Evolutionary conservation across 1,140 invertebrate genomes (phyloP).

Genomic region (Drosophila kohkoa): DNA sequence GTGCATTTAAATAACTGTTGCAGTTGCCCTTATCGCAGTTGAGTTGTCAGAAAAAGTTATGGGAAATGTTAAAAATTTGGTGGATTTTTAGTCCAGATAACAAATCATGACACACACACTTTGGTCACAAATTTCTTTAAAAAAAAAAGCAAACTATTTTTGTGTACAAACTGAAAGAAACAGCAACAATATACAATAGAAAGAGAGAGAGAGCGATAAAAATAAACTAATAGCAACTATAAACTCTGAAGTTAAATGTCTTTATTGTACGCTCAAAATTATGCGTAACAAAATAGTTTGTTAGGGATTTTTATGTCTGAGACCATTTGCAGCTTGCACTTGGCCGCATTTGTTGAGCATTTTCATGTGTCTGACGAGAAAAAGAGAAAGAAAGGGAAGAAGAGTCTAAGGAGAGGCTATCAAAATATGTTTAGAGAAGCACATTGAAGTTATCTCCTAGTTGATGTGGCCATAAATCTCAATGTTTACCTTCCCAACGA

Average conservation of each 20-base stretch:
- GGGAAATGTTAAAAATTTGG: conserved; percentile 55
- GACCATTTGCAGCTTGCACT: conserved; percentile 60
- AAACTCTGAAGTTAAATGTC: conserved; percentile 34
- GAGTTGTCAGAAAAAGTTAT: conserved; percentile 28
- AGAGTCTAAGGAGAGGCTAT: background rate
- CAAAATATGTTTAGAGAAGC: conserved; percentile 24
- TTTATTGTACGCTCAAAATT: conserved; percentile 40
- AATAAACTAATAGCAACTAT: conserved; percentile 24
- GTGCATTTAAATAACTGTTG: conserved; percentile 20
- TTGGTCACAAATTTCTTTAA: conserved; percentile 15
- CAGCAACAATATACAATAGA: background rate
- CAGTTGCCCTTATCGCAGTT: conserved; percentile 38
- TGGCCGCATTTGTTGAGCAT: conserved; percentile 43
- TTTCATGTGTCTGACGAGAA: conserved; percentile 36
- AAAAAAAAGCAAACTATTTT: conserved; percentile 23
- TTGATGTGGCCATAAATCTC: conserved; percentile 39
- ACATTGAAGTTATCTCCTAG: conserved; percentile 1
- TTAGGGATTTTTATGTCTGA: conserved; percentile 52
- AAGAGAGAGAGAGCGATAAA: conserved; percentile 14
- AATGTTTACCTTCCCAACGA: conserved; percentile 39
- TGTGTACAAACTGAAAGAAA: background rate
- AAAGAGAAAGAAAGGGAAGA: no score
- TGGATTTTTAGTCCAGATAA: conserved; percentile 44
- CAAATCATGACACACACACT: conserved; percentile 55
- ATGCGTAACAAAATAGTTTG: conserved; percentile 48